These are phyloP conservation scores for Channa striata DNA, from an alignment of 2,797 vertebrate species.

Conservation along the genomic window DNA sequence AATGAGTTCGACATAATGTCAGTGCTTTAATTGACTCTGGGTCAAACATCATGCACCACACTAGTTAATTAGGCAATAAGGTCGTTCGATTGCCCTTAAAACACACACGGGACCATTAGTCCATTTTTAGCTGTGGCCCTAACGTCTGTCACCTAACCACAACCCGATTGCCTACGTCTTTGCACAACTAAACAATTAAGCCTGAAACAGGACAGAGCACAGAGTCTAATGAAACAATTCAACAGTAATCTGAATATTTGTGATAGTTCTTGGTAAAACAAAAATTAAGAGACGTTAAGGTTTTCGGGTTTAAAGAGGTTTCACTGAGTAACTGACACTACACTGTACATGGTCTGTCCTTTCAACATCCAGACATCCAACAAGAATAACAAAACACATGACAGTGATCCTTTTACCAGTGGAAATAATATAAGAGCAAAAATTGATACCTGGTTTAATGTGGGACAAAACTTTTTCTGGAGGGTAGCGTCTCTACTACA, in stretches of 20 bases:
- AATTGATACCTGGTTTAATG: constrained; percentile 67
- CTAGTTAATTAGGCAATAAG: constrained; percentile 70
- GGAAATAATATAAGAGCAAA: constrained; percentile 31
- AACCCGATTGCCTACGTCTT: constrained; percentile 14
- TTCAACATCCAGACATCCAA: neutral
- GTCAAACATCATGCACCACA: constrained; percentile 59
- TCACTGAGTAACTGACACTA: neutral
- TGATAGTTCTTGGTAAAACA: neutral
- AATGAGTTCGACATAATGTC: constrained; percentile 21
- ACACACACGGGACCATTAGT: constrained; percentile 60
- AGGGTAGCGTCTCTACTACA: constrained; percentile 59
- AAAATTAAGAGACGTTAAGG: neutral
- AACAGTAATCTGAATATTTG: constrained; percentile 2
- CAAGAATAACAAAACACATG: neutral
- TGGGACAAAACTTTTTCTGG: constrained; percentile 60
- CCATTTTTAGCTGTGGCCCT: constrained; percentile 34
- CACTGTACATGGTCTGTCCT: neutral
- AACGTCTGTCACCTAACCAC: constrained; percentile 57
- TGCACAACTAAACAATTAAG: constrained; percentile 27
- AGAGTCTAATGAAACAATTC: constrained; percentile 26
- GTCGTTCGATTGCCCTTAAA: constrained; percentile 72
- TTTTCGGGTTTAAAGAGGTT: neutral
- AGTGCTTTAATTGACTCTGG: constrained; percentile 62
- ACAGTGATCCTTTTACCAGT: constrained; percentile 6
- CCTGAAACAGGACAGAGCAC: constrained; percentile 22